Percentiles rank a stretch among this genome's conserved stretches.
Evolutionary conservation across 2,113 vertebrate species (phyloP).

Genomic region (Isurus oxyrinchus): DNA sequence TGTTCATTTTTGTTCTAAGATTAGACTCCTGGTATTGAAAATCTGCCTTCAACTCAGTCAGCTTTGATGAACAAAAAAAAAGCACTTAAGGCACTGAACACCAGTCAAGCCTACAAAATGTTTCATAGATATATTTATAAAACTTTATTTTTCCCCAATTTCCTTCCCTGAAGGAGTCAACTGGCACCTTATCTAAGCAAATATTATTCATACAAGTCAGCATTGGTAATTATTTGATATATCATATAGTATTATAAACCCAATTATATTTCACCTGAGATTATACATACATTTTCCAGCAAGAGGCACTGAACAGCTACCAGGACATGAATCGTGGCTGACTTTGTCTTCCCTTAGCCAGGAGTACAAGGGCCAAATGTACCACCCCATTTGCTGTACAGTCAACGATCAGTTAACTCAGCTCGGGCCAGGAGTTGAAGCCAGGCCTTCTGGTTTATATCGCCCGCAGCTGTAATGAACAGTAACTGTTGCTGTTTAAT

Average conservation of each 20-base stretch:
- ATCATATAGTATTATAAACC: neutral
- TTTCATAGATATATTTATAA: neutral
- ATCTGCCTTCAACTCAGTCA: conserved; percentile 94
- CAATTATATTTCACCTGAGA: neutral
- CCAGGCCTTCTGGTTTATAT: neutral
- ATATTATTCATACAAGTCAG: neutral
- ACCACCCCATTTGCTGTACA: neutral
- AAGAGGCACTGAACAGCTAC: neutral
- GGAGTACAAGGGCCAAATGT: neutral
- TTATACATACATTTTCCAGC: neutral
- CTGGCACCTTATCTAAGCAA: neutral
- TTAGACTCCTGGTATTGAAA: conserved; percentile 98
- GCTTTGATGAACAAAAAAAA: conserved; percentile 53
- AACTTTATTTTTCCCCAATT: neutral
- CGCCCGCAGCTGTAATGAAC: neutral
- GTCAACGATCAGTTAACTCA: neutral
- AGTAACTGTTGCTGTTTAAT: neutral
- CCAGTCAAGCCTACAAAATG: neutral
- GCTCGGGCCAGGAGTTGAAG: neutral
- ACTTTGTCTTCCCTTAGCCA: neutral
- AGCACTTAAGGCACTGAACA: conserved; percentile 9
- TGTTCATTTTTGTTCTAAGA: conserved; percentile 97
- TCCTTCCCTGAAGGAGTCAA: neutral
- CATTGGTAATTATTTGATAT: neutral
- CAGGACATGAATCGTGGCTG: neutral